Base-by-base conservation (phyloP, 37 sponge, comb jelly and placozoan species). In the Aphrocallistes beatrix region DNA sequence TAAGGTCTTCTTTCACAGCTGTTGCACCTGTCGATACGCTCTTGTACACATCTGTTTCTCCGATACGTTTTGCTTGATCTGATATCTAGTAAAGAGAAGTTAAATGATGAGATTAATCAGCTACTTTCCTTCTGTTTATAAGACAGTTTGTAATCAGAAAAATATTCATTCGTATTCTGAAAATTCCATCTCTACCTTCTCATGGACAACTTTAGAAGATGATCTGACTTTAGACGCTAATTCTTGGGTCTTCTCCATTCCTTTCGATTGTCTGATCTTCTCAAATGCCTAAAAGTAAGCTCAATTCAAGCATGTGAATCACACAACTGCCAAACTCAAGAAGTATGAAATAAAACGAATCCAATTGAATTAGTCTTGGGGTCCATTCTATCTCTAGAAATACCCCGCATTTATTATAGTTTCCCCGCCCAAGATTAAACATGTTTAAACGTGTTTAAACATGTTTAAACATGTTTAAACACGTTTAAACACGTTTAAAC, bases 1-100 rank as follows among this genome's bases (percentile, higher is more conserved):
- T 37, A 36, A 93, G 39, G 23, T 93, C 94, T 69, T 91, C 90
- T 39, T 91, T 91, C 13, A 93, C 88, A 3, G 69, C 48, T 19
- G 83, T 82, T 37, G 85, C 94, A 83, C 94, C 91, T 89, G 45
- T 42, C 13, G 45, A 42, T 42, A 42, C 45, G 6, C 13, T 42
- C 45, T 42, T 42, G 13, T 42, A 42, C 45, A 13, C 45, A 16
- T 42, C 13, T 42, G 45, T 42, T 42, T 42, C 45, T 42, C 13
- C 10, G 6, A 42, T 42, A 6, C 13, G 6, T 13, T 42, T 42
- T 16, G 45, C 13, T 42, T 42, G 45, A 42, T 42, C 13, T 13
- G 45, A 42, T 6, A 42, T 42, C 45, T 42, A 42, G 6, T 42
- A 42, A 42, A 42, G 10, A 42, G 45, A 42, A 42, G 45, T 42